These are phyloP conservation scores for Geodia barretti DNA, from an alignment of 37 sponge, comb jelly and placozoan genomes.

Conservation along the genomic window DNA sequence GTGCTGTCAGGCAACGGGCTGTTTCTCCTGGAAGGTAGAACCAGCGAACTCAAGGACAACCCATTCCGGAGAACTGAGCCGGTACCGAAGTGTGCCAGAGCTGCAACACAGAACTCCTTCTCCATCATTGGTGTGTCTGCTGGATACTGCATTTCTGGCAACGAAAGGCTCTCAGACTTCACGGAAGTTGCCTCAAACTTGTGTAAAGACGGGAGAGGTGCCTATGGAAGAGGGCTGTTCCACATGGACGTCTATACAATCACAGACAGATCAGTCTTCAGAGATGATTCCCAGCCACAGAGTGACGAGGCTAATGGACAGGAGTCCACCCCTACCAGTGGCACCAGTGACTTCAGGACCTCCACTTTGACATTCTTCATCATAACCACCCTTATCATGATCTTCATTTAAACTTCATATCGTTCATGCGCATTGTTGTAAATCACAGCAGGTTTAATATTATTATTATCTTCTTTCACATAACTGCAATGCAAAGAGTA, in stretches of 20 bases:
- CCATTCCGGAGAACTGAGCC: conserved; percentile 38
- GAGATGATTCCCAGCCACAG: not conserved
- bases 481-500: not conserved
- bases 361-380: not conserved
- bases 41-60: conserved; percentile 47
- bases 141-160: conserved; percentile 50
- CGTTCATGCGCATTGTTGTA: not conserved
- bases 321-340: not conserved
- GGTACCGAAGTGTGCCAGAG: conserved; percentile 50
- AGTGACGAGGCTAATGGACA: not conserved
- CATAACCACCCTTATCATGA: not conserved
- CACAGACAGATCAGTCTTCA: not conserved
- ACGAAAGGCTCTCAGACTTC: conserved; percentile 13
- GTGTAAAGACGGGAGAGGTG: conserved; percentile 53
- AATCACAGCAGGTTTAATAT: not conserved
- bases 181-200: not conserved
- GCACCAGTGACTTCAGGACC: not conserved
- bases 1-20: not conserved
- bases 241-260: conserved; percentile 53
- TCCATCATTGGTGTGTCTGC: conserved; percentile 12
- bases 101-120: conserved; percentile 20
- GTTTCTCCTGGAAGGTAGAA: conserved; percentile 30
- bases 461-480: too few relatives aligned
- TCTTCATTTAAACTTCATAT: not conserved
- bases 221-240: conserved; percentile 2